Base-by-base conservation (phyloP, 2,888 invertebrate genomes). In the Eupithecia abbreviata region DNA sequence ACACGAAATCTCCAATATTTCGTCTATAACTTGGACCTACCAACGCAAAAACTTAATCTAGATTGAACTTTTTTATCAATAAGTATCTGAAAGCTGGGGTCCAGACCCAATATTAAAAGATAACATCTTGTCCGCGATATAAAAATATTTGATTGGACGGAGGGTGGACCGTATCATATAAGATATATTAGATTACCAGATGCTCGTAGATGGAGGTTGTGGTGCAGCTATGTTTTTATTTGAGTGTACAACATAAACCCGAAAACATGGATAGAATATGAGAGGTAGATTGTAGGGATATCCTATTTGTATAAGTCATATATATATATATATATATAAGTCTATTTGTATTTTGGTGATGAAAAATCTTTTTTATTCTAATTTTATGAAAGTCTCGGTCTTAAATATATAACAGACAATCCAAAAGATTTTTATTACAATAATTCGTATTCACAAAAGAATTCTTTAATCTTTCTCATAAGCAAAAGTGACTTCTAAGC, bases 61-160 rank as follows among this genome's bases (percentile, higher is more conserved):
- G 66, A 66, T 66, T 66, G 7, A 66, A 66, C 15, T 66, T 66
- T 18, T 62, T 62, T 62, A 62, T 62, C 62, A 62, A 12, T 62
- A 62, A 62, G 30, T 18, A 18, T 2, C 62, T 62, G 62, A 30
- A 62, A 62, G 18, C 30, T 62, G 62, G 62, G 62, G 62, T 62
- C 77, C 83, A 82, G 83, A 82, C 84, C 83, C 83, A 87, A 89
- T 92, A 91, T 91, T 90, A 89, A 90, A 91, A 86, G 90, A 92
- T 90, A 92, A 92, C 90, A 92, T 91, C 88, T 85, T 86, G 85
- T 81, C 84, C 74, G 80, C 82, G 84, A 83, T 85, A 73, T 88
- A 86, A 91, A 90, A 92, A 92, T 91, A 92, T 92, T 90, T 89
- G 90, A 91, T 90, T 90, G 88, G 88, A 79, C 87, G 82, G 79